These are phyloP conservation scores for Scolopax rusticola DNA, from an alignment of 2,797 vertebrate genomes.

Conservation along the genomic window DNA sequence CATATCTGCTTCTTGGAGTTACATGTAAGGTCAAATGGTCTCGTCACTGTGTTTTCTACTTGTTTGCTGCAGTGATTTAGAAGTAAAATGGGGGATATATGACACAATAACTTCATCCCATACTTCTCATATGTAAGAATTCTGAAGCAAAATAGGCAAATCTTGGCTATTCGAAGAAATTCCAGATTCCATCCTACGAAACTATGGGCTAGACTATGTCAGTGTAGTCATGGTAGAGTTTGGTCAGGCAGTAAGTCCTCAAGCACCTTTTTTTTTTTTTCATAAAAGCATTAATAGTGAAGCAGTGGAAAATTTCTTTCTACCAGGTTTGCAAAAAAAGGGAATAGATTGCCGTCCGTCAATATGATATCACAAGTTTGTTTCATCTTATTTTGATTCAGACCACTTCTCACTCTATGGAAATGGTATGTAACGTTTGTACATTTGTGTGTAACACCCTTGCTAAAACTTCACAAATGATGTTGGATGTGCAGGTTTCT, in stretches of 20 bases:
- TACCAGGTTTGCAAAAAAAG: neutral
- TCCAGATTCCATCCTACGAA: neutral
- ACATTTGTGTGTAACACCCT: neutral
- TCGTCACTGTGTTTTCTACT: neutral
- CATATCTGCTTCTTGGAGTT: neutral
- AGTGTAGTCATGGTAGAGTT: neutral
- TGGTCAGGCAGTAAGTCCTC: neutral
- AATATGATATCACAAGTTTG: neutral
- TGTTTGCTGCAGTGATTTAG: neutral
- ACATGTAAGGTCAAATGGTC: neutral
- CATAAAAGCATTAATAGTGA: neutral
- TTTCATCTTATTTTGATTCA: neutral
- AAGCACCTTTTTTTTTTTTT: neutral
- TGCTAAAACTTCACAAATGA: neutral
- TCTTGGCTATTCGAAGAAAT: neutral
- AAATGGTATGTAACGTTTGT: neutral
- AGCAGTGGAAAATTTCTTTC: neutral
- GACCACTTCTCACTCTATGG: neutral
- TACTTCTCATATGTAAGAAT: neutral
- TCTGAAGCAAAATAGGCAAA: neutral
- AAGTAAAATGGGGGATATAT: neutral
- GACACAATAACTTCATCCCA: neutral
- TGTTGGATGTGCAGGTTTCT: accelerated
- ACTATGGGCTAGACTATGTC: neutral
- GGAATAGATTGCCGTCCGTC: neutral